phyloP scores from a whole-genome alignment of 2,113 vertebrate species.

The Rhabdornis inornatus region DNA sequence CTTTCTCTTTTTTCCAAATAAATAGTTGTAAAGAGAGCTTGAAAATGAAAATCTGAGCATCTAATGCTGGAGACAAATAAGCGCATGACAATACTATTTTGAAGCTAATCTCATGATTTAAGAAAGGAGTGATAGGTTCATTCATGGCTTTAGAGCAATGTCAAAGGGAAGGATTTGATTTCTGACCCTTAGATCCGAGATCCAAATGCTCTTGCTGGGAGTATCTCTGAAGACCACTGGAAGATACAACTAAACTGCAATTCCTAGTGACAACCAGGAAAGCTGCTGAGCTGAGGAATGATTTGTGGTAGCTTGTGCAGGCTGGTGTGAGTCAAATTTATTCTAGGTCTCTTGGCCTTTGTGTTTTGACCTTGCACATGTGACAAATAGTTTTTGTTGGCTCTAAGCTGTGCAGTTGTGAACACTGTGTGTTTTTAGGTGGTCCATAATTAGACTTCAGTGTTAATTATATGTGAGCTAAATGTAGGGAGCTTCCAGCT shows the following conservation, averaged over 20 bases:
- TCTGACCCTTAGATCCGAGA: neutral
- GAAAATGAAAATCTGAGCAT: neutral
- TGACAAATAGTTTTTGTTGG: neutral
- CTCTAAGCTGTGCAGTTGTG: neutral
- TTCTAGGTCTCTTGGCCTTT: neutral
- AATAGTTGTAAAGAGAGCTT: neutral
- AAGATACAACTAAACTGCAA: neutral
- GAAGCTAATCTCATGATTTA: neutral
- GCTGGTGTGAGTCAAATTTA: neutral
- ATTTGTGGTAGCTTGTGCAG: neutral
- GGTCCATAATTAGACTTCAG: neutral
- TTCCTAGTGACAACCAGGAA: neutral
- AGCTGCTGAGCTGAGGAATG: neutral
- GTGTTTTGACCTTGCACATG: fast-evolving
- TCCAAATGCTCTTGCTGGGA: neutral
- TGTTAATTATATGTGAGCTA: neutral
- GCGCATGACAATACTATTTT: neutral
- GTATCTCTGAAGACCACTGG: neutral
- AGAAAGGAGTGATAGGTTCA: neutral
- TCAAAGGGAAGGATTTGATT: neutral
- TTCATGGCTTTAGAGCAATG: neutral
- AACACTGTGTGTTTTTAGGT: neutral
- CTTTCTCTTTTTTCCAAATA: neutral
- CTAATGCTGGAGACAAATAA: neutral
- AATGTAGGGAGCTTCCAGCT: neutral